A percentile compares a stretch with the other conserved stretches of the same genome.
These are phyloP conservation scores for Sitophilus oryzae DNA, from an alignment of 1,140 invertebrate genomes.

Conservation along the genomic window DNA sequence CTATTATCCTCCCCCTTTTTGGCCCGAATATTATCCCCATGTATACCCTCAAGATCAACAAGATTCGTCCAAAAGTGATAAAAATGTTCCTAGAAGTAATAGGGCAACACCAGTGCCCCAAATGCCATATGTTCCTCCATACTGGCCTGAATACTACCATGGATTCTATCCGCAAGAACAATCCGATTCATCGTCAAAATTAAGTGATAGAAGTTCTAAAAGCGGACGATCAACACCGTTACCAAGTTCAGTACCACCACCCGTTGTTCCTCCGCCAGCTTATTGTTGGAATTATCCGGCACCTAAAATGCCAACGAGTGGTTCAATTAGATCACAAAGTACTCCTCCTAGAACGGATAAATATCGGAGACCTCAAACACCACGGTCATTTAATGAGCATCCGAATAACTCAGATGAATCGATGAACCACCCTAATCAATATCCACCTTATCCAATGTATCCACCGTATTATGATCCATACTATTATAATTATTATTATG, in stretches of 20 bases:
- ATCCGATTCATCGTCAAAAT: slow-evolving; percentile 14
- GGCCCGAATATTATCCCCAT: slow-evolving; percentile 29
- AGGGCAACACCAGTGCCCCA: slow-evolving; percentile 12
- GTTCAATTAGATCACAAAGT: background rate
- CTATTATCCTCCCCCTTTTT: slow-evolving; percentile 34
- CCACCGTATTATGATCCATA: slow-evolving; percentile 39
- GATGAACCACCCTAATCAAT: too few species aligned
- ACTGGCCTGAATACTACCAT: slow-evolving; percentile 23
- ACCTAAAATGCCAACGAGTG: slow-evolving; percentile 10
- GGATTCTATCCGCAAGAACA: slow-evolving; percentile 17
- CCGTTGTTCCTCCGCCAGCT: slow-evolving; percentile 19
- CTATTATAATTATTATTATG: slow-evolving; percentile 37
- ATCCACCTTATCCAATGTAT: slow-evolving; percentile 25
- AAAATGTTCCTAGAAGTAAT: slow-evolving; percentile 1
- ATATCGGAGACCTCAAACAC: slow-evolving; percentile 4
- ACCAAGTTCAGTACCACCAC: slow-evolving; percentile 11
- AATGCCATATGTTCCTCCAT: slow-evolving; percentile 10
- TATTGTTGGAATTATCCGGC: slow-evolving; percentile 32
- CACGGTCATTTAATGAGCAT: slow-evolving; percentile 3
- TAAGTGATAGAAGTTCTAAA: slow-evolving; percentile 12
- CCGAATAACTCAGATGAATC: slow-evolving; percentile 16
- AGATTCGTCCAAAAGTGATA: slow-evolving; percentile 13
- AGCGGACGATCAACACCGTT: slow-evolving; percentile 12
- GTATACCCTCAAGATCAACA: slow-evolving; percentile 16
- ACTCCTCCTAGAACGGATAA: slow-evolving; percentile 15